Conservation (phyloP, 2,113 vertebrate genomes). For the Callorhinus ursinus region DNA sequence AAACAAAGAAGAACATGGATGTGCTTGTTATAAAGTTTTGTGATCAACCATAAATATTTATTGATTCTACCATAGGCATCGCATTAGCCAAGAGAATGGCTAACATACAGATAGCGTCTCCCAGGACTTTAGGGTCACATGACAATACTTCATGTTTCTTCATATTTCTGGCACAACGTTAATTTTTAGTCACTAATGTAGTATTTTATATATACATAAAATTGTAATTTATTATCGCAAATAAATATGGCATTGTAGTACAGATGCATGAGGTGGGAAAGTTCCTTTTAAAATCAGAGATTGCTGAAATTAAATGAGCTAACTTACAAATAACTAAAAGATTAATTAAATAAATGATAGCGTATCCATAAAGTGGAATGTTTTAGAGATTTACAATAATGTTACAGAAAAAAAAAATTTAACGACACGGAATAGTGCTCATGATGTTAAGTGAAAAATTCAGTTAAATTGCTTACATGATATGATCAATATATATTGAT, state of each 20-base stretch:
- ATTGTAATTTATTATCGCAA: neutral
- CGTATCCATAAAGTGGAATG: neutral
- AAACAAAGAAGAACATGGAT: neutral
- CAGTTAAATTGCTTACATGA: neutral
- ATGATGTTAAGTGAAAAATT: neutral
- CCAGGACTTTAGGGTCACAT: neutral
- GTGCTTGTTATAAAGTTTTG: neutral
- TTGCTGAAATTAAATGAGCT: neutral
- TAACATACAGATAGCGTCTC: neutral
- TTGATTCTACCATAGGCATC: neutral
- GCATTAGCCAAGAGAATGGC: neutral
- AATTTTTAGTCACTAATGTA: neutral
- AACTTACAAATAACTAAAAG: neutral
- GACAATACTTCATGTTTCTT: neutral
- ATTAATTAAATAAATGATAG: neutral
- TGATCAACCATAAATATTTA: neutral
- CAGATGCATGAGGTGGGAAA: neutral
- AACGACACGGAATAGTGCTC: neutral
- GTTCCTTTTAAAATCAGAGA: neutral
- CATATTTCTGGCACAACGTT: neutral
- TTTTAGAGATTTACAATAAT: slow-evolving; percentile 20
- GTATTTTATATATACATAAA: neutral
- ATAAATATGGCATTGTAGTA: neutral
- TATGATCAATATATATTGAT: neutral
- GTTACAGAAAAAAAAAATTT: slow-evolving; percentile 26